These are phyloP conservation scores for Pararge aegeria DNA, from an alignment of 1,140 invertebrate species.

Conservation along the genomic window DNA sequence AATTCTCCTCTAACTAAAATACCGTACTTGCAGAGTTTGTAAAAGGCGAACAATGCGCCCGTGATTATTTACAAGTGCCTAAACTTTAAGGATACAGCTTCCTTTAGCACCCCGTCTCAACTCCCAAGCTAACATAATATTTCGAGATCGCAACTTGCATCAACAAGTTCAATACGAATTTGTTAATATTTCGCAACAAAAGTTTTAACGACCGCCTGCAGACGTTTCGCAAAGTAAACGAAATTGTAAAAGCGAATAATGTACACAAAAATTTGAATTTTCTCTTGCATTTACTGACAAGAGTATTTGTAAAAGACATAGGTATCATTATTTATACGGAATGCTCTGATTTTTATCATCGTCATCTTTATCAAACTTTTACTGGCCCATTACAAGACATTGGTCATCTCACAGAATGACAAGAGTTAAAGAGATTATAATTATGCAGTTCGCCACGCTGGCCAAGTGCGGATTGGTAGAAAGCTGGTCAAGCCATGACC, in stretches of 20 bases:
- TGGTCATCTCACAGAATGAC: too few relatives aligned
- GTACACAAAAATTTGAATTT: too few relatives aligned
- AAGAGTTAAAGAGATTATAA: too few relatives aligned
- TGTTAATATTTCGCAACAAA: background rate
- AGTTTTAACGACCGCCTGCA: slow-evolving; percentile 10
- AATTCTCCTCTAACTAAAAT: background rate
- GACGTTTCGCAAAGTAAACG: slow-evolving; percentile 7
- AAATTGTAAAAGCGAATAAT: background rate
- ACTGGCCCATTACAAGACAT: too few relatives aligned
- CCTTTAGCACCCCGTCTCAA: background rate
- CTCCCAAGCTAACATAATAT: background rate
- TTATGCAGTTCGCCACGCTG: too few relatives aligned
- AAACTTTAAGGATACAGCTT: background rate
- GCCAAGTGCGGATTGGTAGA: too few relatives aligned
- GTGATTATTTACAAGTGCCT: background rate
- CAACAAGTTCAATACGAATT: slow-evolving; percentile 9
- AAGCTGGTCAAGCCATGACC: too few relatives aligned
- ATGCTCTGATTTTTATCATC: too few relatives aligned
- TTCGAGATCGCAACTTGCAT: background rate
- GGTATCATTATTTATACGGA: too few relatives aligned
- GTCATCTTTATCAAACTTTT: too few relatives aligned
- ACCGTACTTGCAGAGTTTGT: background rate
- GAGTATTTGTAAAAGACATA: too few relatives aligned
- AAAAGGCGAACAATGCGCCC: background rate
- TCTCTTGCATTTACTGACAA: too few relatives aligned